Evolutionary conservation across 2,888 invertebrate species (phyloP).

Genomic region (Ectemnius cavifrons): DNA sequence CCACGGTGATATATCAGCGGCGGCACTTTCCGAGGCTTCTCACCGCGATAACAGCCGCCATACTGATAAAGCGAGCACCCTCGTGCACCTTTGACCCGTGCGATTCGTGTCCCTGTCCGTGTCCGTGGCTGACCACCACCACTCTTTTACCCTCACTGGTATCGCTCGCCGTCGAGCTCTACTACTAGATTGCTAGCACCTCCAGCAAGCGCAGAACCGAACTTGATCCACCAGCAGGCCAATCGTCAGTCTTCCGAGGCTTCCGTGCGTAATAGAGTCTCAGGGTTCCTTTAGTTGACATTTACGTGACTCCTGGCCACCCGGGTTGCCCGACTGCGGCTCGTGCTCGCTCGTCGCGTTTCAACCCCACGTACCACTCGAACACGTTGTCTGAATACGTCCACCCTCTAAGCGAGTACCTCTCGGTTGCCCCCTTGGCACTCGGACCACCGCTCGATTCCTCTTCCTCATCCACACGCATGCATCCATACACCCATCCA

Average conservation of each 20-base stretch:
- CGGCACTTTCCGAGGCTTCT: constrained; percentile 24
- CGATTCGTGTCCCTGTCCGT: neutral
- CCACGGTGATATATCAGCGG: constrained; percentile 21
- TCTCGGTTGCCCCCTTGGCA: constrained; percentile 13
- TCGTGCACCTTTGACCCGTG: neutral
- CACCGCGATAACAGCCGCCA: constrained; percentile 16
- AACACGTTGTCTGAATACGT: constrained; percentile 17
- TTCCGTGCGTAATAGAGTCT: neutral
- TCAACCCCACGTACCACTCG: constrained; percentile 31
- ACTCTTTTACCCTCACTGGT: neutral
- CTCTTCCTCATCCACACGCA: constrained; percentile 14
- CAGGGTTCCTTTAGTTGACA: constrained; percentile 5
- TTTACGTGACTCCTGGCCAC: neutral
- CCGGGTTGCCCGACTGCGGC: neutral
- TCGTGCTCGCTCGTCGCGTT: constrained; percentile 18
- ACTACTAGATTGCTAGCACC: neutral
- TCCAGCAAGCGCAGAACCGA: neutral
- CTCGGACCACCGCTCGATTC: constrained; percentile 11
- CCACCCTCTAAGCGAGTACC: neutral
- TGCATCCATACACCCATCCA: constrained; percentile 2
- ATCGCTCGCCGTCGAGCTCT: neutral
- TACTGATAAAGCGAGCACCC: constrained; percentile 4
- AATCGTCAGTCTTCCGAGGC: neutral
- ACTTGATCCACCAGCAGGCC: neutral
- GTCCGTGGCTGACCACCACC: neutral